Percentiles rank a stretch among this genome's conserved stretches.
Evolutionary conservation across 2,888 invertebrate species (phyloP).

Genomic region (Spodoptera littoralis): DNA sequence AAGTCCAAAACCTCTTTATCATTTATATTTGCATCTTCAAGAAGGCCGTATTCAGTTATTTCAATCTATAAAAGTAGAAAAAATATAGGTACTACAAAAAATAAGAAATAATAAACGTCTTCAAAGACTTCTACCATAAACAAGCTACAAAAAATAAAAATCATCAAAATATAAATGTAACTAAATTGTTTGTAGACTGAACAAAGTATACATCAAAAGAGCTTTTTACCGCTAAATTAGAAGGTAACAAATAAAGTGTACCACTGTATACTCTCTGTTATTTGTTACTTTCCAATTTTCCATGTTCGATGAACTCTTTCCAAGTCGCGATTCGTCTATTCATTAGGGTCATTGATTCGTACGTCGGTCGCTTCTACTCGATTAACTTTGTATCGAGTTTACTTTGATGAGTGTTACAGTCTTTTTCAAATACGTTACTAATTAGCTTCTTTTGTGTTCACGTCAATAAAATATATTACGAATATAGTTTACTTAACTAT

Average conservation of each 20-base stretch:
- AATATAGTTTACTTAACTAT: too few relatives aligned
- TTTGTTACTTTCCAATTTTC: conserved; percentile 7
- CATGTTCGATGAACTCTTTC: conserved; percentile 12
- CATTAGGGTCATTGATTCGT: conserved; percentile 26
- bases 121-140: too few relatives aligned
- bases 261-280: neutral
- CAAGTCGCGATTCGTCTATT: conserved; percentile 26
- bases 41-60: too few relatives aligned
- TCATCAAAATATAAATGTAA: too few relatives aligned
- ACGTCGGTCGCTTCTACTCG: conserved; percentile 12
- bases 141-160: too few relatives aligned
- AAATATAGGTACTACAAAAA: too few relatives aligned
- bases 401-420: neutral
- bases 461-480: too few relatives aligned
- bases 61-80: too few relatives aligned
- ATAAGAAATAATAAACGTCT: too few relatives aligned
- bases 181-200: too few relatives aligned
- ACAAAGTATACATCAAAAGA: neutral
- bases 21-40: too few relatives aligned
- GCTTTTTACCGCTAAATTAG: neutral
- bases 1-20: too few relatives aligned
- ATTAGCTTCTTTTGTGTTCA: neutral
- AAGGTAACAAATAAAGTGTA: neutral
- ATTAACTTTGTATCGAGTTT: conserved; percentile 14
- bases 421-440: conserved; percentile 7